Evolutionary conservation across 2,888 invertebrate species (phyloP).

Genomic region (Sinelater perroti): DNA sequence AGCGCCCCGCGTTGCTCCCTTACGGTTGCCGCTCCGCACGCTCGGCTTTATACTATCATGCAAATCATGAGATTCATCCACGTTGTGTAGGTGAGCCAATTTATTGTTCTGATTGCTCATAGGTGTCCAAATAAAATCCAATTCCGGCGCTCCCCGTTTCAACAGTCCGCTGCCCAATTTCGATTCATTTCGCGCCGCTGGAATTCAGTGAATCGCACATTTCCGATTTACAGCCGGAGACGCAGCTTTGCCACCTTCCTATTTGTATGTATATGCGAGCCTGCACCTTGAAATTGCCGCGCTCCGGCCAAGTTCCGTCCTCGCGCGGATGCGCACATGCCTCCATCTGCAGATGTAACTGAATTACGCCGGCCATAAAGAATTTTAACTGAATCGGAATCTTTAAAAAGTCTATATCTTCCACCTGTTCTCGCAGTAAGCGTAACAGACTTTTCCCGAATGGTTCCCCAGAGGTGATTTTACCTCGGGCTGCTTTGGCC

Average conservation of each 20-base stretch:
- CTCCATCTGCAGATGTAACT: slow-evolving; percentile 35
- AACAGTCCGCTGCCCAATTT: slow-evolving; percentile 45
- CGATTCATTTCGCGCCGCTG: slow-evolving; percentile 34
- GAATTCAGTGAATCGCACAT: slow-evolving; percentile 36
- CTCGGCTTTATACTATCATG: slow-evolving; percentile 27
- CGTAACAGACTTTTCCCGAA: slow-evolving; percentile 39
- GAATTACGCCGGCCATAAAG: slow-evolving; percentile 51
- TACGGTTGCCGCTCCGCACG: slow-evolving; percentile 16
- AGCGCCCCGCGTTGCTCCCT: slow-evolving; percentile 1
- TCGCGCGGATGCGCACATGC: slow-evolving; percentile 18
- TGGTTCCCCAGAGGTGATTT: slow-evolving; percentile 39
- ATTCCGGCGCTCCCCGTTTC: slow-evolving; percentile 49
- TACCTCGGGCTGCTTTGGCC: slow-evolving; percentile 37
- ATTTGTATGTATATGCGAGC: not conserved
- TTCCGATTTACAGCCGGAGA: slow-evolving; percentile 30
- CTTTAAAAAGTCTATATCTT: slow-evolving; percentile 54
- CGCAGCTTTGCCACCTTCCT: slow-evolving; percentile 21
- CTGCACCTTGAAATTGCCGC: slow-evolving; percentile 12
- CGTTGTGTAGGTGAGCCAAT: slow-evolving; percentile 34
- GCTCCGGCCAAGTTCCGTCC: too few species aligned
- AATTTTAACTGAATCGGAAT: slow-evolving; percentile 55
- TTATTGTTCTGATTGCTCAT: slow-evolving; percentile 46
- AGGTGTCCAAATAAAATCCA: slow-evolving; percentile 49
- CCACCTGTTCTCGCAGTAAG: slow-evolving; percentile 54
- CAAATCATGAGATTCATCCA: slow-evolving; percentile 32